Conservation (phyloP, 2,113 vertebrate species). For the Ammodytes marinus region DNA sequence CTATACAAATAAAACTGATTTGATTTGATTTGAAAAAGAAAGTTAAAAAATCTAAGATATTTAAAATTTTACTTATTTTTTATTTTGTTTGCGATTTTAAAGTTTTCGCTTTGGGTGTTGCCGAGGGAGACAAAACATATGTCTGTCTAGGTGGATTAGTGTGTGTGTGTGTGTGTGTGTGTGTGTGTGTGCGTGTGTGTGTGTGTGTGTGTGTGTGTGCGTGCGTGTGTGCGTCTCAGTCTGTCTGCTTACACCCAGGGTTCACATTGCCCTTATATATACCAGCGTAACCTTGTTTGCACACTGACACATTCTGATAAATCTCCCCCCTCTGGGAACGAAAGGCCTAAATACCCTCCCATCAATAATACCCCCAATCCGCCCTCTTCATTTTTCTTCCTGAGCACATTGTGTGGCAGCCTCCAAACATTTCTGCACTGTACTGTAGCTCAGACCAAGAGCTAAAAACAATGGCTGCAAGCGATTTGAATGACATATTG, state of each 20-base stretch:
- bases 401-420: constrained; percentile 5
- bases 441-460: background rate
- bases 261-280: constrained; percentile 17
- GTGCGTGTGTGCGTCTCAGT: too few relatives aligned
- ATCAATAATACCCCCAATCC: constrained; percentile 45
- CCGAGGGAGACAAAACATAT: too few relatives aligned
- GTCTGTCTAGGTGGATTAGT: too few relatives aligned
- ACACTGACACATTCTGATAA: constrained; percentile 55
- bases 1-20: too few relatives aligned
- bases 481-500: constrained; percentile 36
- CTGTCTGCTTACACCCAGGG: constrained; percentile 2
- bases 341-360: constrained; percentile 32
- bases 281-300: constrained; percentile 34
- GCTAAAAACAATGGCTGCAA: constrained; percentile 19
- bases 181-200: too few relatives aligned
- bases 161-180: too few relatives aligned
- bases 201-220: too few relatives aligned
- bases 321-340: constrained; percentile 33
- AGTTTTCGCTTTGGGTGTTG: too few relatives aligned
- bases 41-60: too few relatives aligned
- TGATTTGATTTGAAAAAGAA: too few relatives aligned
- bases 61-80: too few relatives aligned
- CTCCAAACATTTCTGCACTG: constrained; percentile 16
- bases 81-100: too few relatives aligned
- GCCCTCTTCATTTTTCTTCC: constrained; percentile 12